Base-by-base conservation (phyloP, 2,888 invertebrate species). In the Phengaris arion region DNA sequence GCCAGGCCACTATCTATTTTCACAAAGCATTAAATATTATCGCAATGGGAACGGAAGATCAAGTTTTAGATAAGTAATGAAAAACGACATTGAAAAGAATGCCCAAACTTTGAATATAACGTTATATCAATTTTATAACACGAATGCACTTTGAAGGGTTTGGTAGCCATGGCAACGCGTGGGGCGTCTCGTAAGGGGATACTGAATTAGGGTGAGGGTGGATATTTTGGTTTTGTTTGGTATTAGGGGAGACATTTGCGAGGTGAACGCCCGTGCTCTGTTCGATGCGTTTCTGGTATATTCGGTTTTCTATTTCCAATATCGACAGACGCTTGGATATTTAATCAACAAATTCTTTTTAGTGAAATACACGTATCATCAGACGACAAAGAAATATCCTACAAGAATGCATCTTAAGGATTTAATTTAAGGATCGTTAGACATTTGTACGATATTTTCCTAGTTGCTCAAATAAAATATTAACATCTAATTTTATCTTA, bases 161-260 rank as follows among this genome's bases (percentile, higher is more conserved):
- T 78, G 79, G 89, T 90, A 81, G 82, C 85, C 84, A 89, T 89
- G 80, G 83, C 83, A 83, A 90, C 89, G 80, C 75, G 79, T 83
- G 82, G 89, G 88, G 90, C 85, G 84, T 75, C 77, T 86, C 84
- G 85, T 83, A 84, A 89, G 88, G 89, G 90, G 87, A 87, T 87
- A 85, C 85, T 85, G 85, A 89, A 89, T 88, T 90, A 89, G 88
- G 88, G 87, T 85, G 90, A 90, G 91, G 91, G 91, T 87, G 89
- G 87, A 86, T 91, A 91, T 91, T 91, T 89, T 83, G 83, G 86
- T 85, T 88, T 85, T 89, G 89, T 89, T 88, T 85, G 87, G 88
- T 79, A 82, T 70, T 59, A 83, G 91, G 91, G 89, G 89, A 87
- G 85, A 87, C 86, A 87, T 89, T 88, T 86, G 87, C 85, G 87